Percentiles rank a stretch among this genome's conserved stretches.
Evolutionary conservation across 2,888 invertebrate species (phyloP).

Genomic region (Abrostola tripartita): DNA sequence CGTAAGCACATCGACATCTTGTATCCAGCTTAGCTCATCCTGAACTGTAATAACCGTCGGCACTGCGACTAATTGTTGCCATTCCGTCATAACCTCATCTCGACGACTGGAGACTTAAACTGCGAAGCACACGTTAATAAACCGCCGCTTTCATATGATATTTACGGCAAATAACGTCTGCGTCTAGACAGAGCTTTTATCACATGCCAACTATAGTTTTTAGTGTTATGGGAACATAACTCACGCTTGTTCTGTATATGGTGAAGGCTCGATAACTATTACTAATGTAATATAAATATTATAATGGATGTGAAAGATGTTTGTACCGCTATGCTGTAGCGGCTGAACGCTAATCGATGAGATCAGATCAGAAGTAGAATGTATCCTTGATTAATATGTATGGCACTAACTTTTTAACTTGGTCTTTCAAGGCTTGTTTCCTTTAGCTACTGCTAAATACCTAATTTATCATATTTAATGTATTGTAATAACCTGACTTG

Average conservation of each 20-base stretch:
- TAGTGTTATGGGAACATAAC: constrained; percentile 24
- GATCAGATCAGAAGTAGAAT: no score
- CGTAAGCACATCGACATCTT: no score
- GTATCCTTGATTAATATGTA: no score
- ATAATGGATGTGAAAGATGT: neutral
- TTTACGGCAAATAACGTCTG: constrained; percentile 34
- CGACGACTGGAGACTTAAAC: constrained; percentile 21
- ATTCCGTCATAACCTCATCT: constrained; percentile 14
- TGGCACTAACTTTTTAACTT: no score
- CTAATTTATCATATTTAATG: no score
- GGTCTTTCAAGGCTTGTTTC: no score
- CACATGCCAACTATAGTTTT: constrained; percentile 20
- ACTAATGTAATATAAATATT: constrained; percentile 8
- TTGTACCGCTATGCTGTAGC: no score
- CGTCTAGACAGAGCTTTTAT: constrained; percentile 50
- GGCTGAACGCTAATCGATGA: no score
- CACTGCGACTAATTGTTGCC: constrained; percentile 22
- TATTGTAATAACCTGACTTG: no score
- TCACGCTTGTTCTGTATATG: constrained; percentile 12
- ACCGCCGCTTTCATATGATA: constrained; percentile 36
- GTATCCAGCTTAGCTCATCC: no score
- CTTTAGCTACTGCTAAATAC: no score
- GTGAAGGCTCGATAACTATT: constrained; percentile 13
- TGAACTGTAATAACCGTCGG: neutral
- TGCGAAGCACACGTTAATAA: constrained; percentile 32